phyloP scores from a whole-genome alignment of 1,140 invertebrate genomes.

The Cylas formicarius region DNA sequence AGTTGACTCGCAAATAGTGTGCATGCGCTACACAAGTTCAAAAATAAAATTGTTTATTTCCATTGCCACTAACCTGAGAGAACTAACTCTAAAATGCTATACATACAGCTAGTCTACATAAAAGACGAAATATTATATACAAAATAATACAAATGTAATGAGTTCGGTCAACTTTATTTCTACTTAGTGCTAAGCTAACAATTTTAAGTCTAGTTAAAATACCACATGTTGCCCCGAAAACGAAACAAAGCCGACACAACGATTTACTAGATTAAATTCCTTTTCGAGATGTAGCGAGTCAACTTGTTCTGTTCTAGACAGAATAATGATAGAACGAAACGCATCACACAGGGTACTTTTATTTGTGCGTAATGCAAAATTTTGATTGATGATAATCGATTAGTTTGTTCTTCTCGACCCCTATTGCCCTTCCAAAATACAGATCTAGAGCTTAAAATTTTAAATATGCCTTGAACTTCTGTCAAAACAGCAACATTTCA shows the following conservation, averaged over 20 bases:
- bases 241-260: constrained; percentile 12
- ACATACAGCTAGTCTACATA: constrained; percentile 42
- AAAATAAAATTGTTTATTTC: constrained; percentile 36
- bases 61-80: constrained; percentile 42
- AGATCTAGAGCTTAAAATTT: too few species aligned
- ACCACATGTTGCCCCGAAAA: constrained; percentile 13
- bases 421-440: too few species aligned
- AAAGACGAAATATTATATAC: constrained; percentile 40
- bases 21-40: constrained; percentile 38
- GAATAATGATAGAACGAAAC: too few species aligned
- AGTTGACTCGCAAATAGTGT: constrained; percentile 38
- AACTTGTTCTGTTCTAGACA: too few species aligned
- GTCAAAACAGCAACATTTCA: too few species aligned
- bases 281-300: too few species aligned
- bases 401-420: too few species aligned
- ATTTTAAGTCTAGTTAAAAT: constrained; percentile 13
- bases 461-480: too few species aligned
- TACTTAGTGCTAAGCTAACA: constrained; percentile 40
- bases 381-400: too few species aligned
- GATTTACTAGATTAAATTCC: constrained; percentile 6
- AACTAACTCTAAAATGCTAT: constrained; percentile 41
- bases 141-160: constrained; percentile 38
- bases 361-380: constrained; percentile 1
- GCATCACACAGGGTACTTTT: too few species aligned
- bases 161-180: constrained; percentile 35